A percentile compares a stretch with the other conserved stretches of the same genome.
These are phyloP conservation scores for Saccostrea echinata DNA, from an alignment of 1,140 invertebrate species.

Conservation along the genomic window DNA sequence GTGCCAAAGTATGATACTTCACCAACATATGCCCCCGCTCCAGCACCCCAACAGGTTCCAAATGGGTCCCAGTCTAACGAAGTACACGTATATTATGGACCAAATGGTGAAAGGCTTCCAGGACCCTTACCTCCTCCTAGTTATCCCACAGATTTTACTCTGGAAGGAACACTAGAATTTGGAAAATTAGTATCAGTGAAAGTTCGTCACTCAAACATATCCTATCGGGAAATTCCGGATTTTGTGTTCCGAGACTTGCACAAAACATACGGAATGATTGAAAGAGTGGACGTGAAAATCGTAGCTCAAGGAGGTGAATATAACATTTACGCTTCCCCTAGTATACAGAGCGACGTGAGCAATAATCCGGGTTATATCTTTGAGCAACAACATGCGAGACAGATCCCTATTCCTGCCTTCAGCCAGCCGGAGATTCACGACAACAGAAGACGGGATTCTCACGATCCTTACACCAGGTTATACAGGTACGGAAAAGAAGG, in stretches of 20 bases:
- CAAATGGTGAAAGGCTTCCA: constrained; percentile 48
- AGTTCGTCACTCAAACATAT: constrained; percentile 45
- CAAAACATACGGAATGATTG: constrained; percentile 45
- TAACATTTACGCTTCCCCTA: constrained; percentile 47
- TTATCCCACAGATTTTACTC: constrained; percentile 45
- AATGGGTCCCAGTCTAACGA: constrained; percentile 21
- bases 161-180: constrained; percentile 49
- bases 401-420: neutral
- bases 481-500: constrained; percentile 7
- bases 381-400: neutral
- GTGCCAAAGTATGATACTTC: neutral
- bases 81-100: constrained; percentile 50
- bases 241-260: constrained; percentile 35
- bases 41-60: neutral
- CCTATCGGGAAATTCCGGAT: constrained; percentile 49
- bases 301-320: constrained; percentile 49
- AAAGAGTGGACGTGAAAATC: constrained; percentile 42
- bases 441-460: neutral
- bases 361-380: constrained; percentile 47
- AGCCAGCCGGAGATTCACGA: neutral
- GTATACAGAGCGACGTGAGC: neutral
- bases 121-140: constrained; percentile 9
- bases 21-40: neutral
- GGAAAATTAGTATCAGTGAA: constrained; percentile 50
- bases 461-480: constrained; percentile 3